Conservation (phyloP, 2,797 vertebrate species). For the Pangasius larnaudii region DNA sequence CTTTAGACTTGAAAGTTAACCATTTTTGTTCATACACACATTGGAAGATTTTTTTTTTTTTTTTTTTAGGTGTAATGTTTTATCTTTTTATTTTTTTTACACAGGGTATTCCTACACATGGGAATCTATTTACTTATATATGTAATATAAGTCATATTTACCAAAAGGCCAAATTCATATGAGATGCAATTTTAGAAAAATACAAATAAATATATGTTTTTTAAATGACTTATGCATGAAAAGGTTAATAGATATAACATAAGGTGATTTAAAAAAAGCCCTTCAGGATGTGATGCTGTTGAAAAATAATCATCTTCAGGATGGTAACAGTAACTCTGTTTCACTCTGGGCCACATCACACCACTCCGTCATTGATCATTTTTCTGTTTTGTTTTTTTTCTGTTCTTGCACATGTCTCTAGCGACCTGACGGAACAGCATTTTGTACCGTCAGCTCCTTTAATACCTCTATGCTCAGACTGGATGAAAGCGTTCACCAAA, state of each 20-base stretch:
- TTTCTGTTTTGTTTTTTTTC: fast-evolving
- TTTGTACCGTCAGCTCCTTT: background rate
- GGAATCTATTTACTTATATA: background rate
- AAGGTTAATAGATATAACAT: background rate
- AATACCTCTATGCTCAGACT: background rate
- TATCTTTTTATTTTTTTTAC: background rate
- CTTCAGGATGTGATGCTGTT: background rate
- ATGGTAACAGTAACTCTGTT: background rate
- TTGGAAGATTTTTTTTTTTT: background rate
- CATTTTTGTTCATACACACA: background rate
- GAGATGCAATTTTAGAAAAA: background rate
- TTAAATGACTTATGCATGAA: background rate
- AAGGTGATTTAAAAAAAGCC: background rate
- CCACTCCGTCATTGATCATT: background rate
- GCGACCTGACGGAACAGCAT: background rate
- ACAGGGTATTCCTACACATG: background rate
- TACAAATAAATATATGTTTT: background rate
- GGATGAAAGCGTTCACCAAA: background rate
- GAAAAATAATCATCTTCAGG: background rate
- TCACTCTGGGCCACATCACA: background rate
- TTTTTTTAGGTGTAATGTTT: background rate
- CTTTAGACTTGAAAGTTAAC: background rate
- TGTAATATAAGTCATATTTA: background rate
- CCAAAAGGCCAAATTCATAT: background rate
- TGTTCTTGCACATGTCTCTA: too few species aligned